Evolutionary conservation across 2,113 vertebrate species (phyloP).

Genomic region (Epinephelus lanceolatus): DNA sequence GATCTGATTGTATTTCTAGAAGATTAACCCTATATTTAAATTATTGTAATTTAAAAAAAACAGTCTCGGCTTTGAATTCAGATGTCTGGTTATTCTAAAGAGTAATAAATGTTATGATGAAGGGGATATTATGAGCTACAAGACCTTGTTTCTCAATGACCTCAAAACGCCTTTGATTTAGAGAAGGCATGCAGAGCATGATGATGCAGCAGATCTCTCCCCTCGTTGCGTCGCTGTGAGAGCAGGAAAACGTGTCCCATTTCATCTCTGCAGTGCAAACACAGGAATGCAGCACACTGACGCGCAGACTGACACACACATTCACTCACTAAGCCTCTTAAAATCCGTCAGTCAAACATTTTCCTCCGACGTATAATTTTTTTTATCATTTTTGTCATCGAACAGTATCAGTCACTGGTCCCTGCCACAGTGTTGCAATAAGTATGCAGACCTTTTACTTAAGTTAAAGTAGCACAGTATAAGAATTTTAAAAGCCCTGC

Average conservation of each 20-base stretch:
- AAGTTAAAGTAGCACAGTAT: no score
- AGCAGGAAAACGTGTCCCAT: slow-evolving; percentile 54
- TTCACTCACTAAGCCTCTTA: not conserved
- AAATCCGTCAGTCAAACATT: not conserved
- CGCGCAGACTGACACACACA: not conserved
- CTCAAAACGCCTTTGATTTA: slow-evolving; percentile 75
- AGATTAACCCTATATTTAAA: not conserved
- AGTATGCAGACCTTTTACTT: no score
- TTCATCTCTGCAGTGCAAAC: slow-evolving; percentile 67
- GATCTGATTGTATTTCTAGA: not conserved
- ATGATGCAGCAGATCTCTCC: slow-evolving; percentile 74
- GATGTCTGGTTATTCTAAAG: not conserved
- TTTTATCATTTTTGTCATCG: no score
- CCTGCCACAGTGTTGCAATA: no score
- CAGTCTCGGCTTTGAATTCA: not conserved
- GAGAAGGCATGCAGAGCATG: slow-evolving; percentile 18
- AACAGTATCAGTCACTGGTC: no score
- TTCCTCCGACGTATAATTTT: not conserved
- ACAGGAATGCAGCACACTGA: slow-evolving; percentile 41
- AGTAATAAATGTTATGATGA: not conserved
- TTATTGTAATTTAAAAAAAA: no score
- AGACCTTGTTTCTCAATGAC: slow-evolving; percentile 45
- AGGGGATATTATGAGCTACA: not conserved
- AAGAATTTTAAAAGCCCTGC: no score
- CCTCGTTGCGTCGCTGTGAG: slow-evolving; percentile 10